Evolutionary conservation across 1,140 invertebrate species (phyloP).

Genomic region (Zaprionus vittiger): DNA sequence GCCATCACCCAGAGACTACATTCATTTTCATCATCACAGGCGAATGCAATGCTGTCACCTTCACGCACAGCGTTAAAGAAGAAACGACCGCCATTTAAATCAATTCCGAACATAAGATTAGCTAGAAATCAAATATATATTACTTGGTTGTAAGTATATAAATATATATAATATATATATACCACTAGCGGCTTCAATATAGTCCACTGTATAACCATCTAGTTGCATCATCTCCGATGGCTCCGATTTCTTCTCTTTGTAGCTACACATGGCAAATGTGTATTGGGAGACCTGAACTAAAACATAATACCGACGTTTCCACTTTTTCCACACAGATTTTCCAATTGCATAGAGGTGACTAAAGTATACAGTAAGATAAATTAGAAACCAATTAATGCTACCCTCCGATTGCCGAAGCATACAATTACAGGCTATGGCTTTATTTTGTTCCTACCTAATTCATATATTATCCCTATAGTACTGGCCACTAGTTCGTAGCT

Average conservation of each 20-base stretch:
- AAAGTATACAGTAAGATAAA: slow-evolving; percentile 61
- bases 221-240: slow-evolving; percentile 99
- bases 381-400: no score
- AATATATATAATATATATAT: slow-evolving; percentile 21
- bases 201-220: slow-evolving; percentile 99
- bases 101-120: slow-evolving; percentile 95
- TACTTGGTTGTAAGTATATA: not conserved
- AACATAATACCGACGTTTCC: slow-evolving; percentile 99
- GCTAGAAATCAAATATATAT: slow-evolving; percentile 86
- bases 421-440: not conserved
- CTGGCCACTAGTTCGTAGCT: no score
- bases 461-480: no score
- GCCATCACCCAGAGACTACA: slow-evolving; percentile 99
- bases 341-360: slow-evolving; percentile 97
- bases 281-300: slow-evolving; percentile 99
- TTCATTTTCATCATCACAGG: slow-evolving; percentile 99
- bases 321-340: slow-evolving; percentile 99
- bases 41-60: slow-evolving; percentile 98
- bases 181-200: slow-evolving; percentile 97
- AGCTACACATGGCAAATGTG: slow-evolving; percentile 99
- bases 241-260: slow-evolving; percentile 99
- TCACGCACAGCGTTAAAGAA: slow-evolving; percentile 99
- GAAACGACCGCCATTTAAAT: slow-evolving; percentile 94
- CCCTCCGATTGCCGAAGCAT: not conserved
- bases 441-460: not conserved